A percentile compares a stretch with the other conserved stretches of the same genome.
phyloP scores from a whole-genome alignment of 2,797 vertebrate genomes.

The Hapalemur alaotrensis region DNA sequence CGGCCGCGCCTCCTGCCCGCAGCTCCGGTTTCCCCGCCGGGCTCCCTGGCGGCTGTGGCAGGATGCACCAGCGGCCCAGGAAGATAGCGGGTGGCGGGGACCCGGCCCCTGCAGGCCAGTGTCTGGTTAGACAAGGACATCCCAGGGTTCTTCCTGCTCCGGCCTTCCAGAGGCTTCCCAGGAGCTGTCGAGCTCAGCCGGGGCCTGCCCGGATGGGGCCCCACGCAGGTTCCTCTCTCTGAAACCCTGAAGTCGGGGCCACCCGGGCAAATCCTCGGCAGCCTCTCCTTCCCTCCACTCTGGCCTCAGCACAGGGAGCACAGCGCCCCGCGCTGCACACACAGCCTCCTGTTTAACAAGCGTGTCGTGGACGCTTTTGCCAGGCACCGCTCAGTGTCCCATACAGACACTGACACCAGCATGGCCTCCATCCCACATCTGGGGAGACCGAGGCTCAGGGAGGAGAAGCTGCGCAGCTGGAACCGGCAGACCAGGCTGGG shows the following conservation, averaged over 20 bases:
- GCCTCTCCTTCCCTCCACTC: fast-evolving
- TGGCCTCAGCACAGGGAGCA: fast-evolving
- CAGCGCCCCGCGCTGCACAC: fast-evolving
- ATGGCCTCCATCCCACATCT: fast-evolving
- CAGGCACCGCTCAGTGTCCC: fast-evolving
- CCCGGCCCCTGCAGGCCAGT: fast-evolving
- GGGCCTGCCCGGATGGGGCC: fast-evolving
- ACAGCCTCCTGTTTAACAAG: fast-evolving
- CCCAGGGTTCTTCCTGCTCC: background rate
- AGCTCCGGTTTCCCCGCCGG: background rate
- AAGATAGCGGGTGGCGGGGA: background rate
- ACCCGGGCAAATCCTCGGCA: fast-evolving
- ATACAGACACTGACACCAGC: fast-evolving
- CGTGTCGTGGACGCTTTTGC: fast-evolving
- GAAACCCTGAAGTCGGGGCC: background rate
- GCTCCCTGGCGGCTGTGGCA: background rate
- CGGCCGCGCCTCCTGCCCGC: background rate
- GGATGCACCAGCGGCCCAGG: fast-evolving
- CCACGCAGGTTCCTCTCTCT: fast-evolving
- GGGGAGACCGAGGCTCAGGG: slow-evolving; percentile 11
- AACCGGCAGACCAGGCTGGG: fast-evolving
- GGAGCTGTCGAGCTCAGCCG: background rate
- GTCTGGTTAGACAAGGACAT: fast-evolving
- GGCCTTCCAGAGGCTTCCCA: background rate
- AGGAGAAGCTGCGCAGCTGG: background rate